phyloP scores from a whole-genome alignment of 2,797 vertebrate species.

The Sorex maritimensis region DNA sequence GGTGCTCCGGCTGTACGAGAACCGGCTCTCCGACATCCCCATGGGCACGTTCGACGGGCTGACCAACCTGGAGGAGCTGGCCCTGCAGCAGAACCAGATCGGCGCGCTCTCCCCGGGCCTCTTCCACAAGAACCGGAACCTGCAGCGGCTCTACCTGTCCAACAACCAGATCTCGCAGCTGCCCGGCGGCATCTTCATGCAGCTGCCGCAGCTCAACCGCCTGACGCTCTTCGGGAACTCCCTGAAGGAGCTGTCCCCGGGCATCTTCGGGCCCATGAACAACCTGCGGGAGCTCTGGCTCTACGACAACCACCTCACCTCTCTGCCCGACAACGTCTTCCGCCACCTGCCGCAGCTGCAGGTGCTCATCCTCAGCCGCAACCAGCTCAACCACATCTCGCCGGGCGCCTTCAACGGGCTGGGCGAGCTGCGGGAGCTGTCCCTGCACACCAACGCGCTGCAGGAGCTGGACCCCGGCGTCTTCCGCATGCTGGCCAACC shows the following conservation, averaged over 20 bases:
- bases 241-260: conserved; percentile 91
- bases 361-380: conserved; percentile 95
- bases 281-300: conserved; percentile 94
- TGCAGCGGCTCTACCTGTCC: conserved; percentile 95
- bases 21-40: conserved; percentile 92
- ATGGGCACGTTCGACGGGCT: conserved; percentile 92
- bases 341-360: conserved; percentile 93
- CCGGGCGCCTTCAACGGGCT: conserved; percentile 93
- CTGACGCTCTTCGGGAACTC: conserved; percentile 95
- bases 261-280: conserved; percentile 93
- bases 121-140: conserved; percentile 92
- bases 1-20: conserved; percentile 93
- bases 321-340: conserved; percentile 92
- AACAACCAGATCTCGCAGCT: conserved; percentile 93
- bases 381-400: conserved; percentile 92
- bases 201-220: conserved; percentile 91
- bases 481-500: conserved; percentile 91
- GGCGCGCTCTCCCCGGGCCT: conserved; percentile 90
- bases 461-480: conserved; percentile 90
- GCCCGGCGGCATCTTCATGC: conserved; percentile 93
- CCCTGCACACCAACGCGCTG: conserved; percentile 94
- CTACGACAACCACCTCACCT: conserved; percentile 94
- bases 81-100: conserved; percentile 95
- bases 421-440: conserved; percentile 93
- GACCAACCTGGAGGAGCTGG: conserved; percentile 92